These are phyloP conservation scores for Merluccius polli DNA, from an alignment of 2,797 vertebrate species.

Conservation along the genomic window DNA sequence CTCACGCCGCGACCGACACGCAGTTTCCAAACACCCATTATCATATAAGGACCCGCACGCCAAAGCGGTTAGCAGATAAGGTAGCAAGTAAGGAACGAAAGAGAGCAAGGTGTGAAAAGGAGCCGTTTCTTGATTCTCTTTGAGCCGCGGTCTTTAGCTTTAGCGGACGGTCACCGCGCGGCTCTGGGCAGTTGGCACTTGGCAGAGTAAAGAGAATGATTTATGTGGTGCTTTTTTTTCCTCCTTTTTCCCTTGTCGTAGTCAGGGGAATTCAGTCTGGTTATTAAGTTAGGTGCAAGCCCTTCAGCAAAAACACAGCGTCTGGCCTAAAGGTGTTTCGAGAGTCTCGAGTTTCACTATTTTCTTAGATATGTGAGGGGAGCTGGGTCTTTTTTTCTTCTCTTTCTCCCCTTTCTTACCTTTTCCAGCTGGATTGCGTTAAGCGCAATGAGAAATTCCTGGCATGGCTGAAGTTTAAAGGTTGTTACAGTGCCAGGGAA, in stretches of 20 bases:
- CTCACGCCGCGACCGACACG: not conserved
- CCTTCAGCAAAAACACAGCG: conserved; percentile 30
- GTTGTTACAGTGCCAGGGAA: conserved; percentile 20
- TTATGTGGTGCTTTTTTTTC: conserved; percentile 15
- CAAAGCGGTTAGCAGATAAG: conserved; percentile 15
- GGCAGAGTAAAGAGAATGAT: conserved; percentile 22
- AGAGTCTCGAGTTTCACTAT: conserved; percentile 33
- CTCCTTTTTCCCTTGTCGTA: conserved; percentile 17
- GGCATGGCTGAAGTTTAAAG: conserved; percentile 37
- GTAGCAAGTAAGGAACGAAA: conserved; percentile 4
- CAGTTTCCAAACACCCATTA: conserved; percentile 7
- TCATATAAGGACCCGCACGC: conserved; percentile 14
- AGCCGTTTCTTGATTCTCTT: conserved; percentile 23
- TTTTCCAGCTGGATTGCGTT: conserved; percentile 48
- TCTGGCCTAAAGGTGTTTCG: conserved; percentile 27
- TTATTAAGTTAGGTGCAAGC: conserved; percentile 41
- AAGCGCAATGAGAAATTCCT: conserved; percentile 36
- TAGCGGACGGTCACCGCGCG: conserved; percentile 22
- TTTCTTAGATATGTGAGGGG: conserved; percentile 13
- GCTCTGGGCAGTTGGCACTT: conserved; percentile 25
- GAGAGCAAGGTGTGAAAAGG: conserved; percentile 35
- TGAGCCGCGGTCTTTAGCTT: conserved; percentile 5
- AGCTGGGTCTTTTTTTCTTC: not conserved
- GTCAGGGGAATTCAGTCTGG: conserved; percentile 23
- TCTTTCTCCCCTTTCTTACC: not conserved